Conservation (phyloP, 1,140 invertebrate genomes). For the Drosophila hydei region DNA sequence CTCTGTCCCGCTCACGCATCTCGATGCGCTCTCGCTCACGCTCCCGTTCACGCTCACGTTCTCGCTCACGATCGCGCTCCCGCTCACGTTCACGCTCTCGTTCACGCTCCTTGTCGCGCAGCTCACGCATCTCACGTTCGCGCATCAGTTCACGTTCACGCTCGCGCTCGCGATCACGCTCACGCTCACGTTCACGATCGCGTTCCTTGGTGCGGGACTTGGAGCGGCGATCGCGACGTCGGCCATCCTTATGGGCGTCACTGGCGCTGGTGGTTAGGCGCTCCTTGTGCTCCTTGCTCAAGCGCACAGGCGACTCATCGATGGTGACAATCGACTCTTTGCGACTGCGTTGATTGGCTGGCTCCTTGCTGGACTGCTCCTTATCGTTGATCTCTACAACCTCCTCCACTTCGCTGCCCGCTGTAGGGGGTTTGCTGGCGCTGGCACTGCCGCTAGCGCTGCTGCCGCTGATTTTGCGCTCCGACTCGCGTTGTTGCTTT, state of each 20-base stretch:
- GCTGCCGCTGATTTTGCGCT: slow-evolving; percentile 46
- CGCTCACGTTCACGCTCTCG: slow-evolving; percentile 84
- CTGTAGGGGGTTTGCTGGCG: neutral
- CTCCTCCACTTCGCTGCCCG: slow-evolving; percentile 39
- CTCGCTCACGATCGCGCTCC: slow-evolving; percentile 81
- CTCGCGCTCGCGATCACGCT: slow-evolving; percentile 83
- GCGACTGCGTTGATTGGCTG: slow-evolving; percentile 38
- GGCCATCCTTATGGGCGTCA: slow-evolving; percentile 44
- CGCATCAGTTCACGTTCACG: slow-evolving; percentile 69
- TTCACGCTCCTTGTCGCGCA: slow-evolving; percentile 85
- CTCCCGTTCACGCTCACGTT: slow-evolving; percentile 84
- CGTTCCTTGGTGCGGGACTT: slow-evolving; percentile 84
- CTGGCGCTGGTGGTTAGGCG: slow-evolving; percentile 40
- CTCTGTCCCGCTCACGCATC: slow-evolving; percentile 82
- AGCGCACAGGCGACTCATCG: slow-evolving; percentile 66
- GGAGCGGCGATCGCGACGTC: slow-evolving; percentile 69
- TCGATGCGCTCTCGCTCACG: slow-evolving; percentile 84
- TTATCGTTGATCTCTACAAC: slow-evolving; percentile 50
- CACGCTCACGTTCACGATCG: slow-evolving; percentile 76
- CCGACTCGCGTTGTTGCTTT: slow-evolving; percentile 70
- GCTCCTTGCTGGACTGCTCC: slow-evolving; percentile 14
- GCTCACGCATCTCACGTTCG: slow-evolving; percentile 74
- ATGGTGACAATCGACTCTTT: slow-evolving; percentile 46
- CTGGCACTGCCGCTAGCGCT: slow-evolving; percentile 9
- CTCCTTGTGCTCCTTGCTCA: slow-evolving; percentile 80